Percentiles rank a stretch among this genome's conserved stretches.
Evolutionary conservation across 2,888 invertebrate genomes (phyloP).

Genomic region (Micropterix aruncella): DNA sequence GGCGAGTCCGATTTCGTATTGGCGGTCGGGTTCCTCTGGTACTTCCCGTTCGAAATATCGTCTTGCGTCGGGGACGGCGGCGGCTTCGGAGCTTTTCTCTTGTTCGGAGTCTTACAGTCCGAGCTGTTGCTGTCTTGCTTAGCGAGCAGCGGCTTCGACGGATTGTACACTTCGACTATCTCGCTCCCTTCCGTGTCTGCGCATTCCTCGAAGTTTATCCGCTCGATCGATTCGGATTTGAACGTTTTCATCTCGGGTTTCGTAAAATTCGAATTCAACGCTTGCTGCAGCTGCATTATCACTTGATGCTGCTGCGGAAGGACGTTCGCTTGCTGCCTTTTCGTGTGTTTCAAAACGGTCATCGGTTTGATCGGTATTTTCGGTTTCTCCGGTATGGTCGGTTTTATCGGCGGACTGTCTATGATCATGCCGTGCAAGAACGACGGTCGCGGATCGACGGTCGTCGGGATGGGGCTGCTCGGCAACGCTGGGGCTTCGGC

Average conservation of each 20-base stretch:
- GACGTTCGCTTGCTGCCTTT: conserved; percentile 16
- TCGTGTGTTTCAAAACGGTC: conserved; percentile 36
- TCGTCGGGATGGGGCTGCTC: conserved; percentile 48
- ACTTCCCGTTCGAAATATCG: conserved; percentile 35
- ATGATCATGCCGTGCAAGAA: conserved; percentile 55
- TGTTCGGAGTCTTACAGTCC: conserved; percentile 38
- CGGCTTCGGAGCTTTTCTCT: conserved; percentile 67
- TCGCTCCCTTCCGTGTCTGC: conserved; percentile 26
- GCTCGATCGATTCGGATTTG: conserved; percentile 19
- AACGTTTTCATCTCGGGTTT: not conserved
- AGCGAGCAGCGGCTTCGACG: conserved; percentile 31
- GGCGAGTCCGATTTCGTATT: conserved; percentile 50
- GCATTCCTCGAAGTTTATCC: conserved; percentile 28
- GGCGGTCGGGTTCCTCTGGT: conserved; percentile 42
- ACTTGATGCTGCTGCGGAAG: conserved; percentile 29
- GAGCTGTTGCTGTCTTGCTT: conserved; percentile 44
- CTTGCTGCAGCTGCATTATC: conserved; percentile 37
- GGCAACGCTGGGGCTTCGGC: conserved; percentile 56
- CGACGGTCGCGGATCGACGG: conserved; percentile 45
- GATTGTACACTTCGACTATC: conserved; percentile 7
- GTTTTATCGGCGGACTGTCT: conserved; percentile 31
- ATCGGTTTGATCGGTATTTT: conserved; percentile 38
- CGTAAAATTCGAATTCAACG: conserved; percentile 17
- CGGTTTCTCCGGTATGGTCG: conserved; percentile 61
- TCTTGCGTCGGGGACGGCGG: conserved; percentile 39